Percentiles rank a stretch among this genome's conserved stretches.
phyloP scores from a whole-genome alignment of 2,113 vertebrate genomes.

The Cariama cristata region DNA sequence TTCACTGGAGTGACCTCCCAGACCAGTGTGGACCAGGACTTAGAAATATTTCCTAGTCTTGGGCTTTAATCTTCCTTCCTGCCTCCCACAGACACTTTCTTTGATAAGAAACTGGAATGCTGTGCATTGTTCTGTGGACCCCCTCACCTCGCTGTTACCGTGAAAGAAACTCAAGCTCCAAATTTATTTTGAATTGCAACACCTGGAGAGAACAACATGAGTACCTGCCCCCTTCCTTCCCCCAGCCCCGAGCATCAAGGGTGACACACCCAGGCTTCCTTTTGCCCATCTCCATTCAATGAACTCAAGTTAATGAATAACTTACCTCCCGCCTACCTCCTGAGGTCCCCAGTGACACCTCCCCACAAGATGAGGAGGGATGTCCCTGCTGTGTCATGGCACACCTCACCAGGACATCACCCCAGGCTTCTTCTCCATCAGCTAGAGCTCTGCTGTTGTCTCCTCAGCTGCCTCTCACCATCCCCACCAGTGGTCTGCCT shows the following conservation, averaged over 20 bases:
- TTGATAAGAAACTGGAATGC: not conserved
- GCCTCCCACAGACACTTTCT: not conserved
- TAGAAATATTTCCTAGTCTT: not conserved
- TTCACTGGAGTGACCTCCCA: not conserved
- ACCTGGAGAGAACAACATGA: not conserved
- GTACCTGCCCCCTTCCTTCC: not conserved
- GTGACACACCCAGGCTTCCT: not conserved
- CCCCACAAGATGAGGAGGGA: not conserved
- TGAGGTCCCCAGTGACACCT: not conserved
- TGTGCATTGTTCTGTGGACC: not conserved
- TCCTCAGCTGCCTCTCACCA: not conserved
- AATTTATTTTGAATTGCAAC: not conserved
- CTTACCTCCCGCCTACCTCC: not conserved
- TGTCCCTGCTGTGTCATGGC: rapidly evolving
- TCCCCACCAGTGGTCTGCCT: not conserved
- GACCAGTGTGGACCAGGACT: not conserved
- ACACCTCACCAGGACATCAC: not conserved
- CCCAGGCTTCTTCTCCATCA: not conserved
- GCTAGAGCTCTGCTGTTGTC: not conserved
- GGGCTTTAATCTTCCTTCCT: not conserved
- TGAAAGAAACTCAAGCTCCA: not conserved
- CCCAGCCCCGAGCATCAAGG: rapidly evolving
- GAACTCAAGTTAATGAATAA: not conserved
- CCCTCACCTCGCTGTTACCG: not conserved
- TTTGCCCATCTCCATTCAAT: not conserved